Conservation (phyloP, 2,888 invertebrate genomes). For the Netelia virgata region DNA sequence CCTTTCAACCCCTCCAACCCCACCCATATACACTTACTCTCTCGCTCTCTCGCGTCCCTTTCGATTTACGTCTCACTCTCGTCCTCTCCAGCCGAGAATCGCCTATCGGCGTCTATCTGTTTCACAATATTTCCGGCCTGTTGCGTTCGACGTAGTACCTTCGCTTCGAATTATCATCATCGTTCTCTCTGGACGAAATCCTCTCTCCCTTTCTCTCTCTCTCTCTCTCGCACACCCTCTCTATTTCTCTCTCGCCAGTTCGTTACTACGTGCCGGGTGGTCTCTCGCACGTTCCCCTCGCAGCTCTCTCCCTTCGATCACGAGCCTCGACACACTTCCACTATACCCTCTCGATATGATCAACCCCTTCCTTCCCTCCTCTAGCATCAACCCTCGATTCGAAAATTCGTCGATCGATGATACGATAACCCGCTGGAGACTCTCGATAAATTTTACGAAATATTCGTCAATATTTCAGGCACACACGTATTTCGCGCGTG, state of each 20-base stretch:
- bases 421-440: neutral
- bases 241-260: neutral
- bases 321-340: conserved; percentile 24
- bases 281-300: neutral
- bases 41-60: conserved; percentile 52
- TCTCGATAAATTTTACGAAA: conserved; percentile 33
- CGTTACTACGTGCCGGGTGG: conserved; percentile 39
- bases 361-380: neutral
- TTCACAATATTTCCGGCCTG: conserved; percentile 74
- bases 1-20: conserved; percentile 45
- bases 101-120: conserved; percentile 70
- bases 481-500: neutral
- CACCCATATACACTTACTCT: conserved; percentile 42
- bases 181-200: conserved; percentile 14
- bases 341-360: conserved; percentile 3
- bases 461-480: conserved; percentile 29
- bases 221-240: neutral
- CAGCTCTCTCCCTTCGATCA: neutral
- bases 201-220: conserved; percentile 15
- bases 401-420: conserved; percentile 33
- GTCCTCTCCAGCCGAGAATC: conserved; percentile 58
- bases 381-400: neutral
- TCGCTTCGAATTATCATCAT: conserved; percentile 70
- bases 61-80: conserved; percentile 61
- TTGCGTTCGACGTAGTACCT: conserved; percentile 65